Evolutionary conservation across 2,888 invertebrate genomes (phyloP).

Genomic region (Spodoptera exigua): DNA sequence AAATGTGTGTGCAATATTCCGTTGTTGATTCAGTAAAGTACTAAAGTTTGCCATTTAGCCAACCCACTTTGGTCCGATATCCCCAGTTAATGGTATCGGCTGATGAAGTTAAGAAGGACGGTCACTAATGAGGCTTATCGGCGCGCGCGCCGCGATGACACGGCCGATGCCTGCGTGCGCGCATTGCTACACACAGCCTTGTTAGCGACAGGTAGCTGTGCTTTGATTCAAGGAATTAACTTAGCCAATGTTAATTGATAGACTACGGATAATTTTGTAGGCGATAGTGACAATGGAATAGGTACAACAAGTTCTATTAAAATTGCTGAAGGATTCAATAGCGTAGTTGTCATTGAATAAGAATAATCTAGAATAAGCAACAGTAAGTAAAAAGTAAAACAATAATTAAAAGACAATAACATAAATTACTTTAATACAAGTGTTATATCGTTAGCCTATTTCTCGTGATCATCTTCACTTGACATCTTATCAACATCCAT

Average conservation of each 20-base stretch:
- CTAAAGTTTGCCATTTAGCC: slow-evolving; percentile 54
- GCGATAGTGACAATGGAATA: slow-evolving; percentile 9
- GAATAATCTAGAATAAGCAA: too few species aligned
- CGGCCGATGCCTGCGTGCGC: slow-evolving; percentile 79
- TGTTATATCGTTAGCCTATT: neutral
- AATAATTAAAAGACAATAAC: too few species aligned
- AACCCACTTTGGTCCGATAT: slow-evolving; percentile 53
- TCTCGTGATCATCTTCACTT: neutral
- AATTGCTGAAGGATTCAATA: neutral
- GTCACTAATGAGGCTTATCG: slow-evolving; percentile 86
- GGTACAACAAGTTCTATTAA: neutral
- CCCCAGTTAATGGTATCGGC: slow-evolving; percentile 65
- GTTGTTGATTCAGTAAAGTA: slow-evolving; percentile 15
- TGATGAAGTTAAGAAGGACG: slow-evolving; percentile 80
- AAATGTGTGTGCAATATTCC: too few species aligned
- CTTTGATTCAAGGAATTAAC: slow-evolving; percentile 61
- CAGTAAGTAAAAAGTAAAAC: too few species aligned
- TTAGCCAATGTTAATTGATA: slow-evolving; percentile 59
- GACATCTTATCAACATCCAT: slow-evolving; percentile 4
- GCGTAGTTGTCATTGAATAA: neutral
- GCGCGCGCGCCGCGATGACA: slow-evolving; percentile 76
- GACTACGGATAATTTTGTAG: slow-evolving; percentile 48
- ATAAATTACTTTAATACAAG: neutral
- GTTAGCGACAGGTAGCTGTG: slow-evolving; percentile 70
- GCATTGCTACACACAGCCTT: slow-evolving; percentile 72